phyloP scores from a whole-genome alignment of 2,113 vertebrate species.

The Xyrauchen texanus region DNA sequence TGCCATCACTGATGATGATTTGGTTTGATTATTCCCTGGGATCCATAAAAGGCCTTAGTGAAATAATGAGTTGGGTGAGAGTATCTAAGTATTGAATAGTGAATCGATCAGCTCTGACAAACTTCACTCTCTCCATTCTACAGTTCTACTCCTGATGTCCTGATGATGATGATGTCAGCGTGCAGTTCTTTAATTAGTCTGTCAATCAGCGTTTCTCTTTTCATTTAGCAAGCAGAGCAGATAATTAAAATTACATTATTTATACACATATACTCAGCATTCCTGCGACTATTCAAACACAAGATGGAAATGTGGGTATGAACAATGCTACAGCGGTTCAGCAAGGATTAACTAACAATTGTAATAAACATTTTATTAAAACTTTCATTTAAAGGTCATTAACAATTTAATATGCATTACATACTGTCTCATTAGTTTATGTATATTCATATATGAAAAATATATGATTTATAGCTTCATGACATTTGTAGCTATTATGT shows the following conservation, averaged over 20 bases:
- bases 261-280: neutral
- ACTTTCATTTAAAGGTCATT: no score
- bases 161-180: conserved; percentile 13
- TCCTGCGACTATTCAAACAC: neutral
- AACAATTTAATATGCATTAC: no score
- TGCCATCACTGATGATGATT: neutral
- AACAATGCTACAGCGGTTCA: neutral
- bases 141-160: conserved; percentile 19
- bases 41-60: conserved; percentile 26
- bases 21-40: conserved; percentile 24
- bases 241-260: conserved; percentile 24
- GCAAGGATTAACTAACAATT: neutral
- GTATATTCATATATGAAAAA: no score
- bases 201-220: conserved; percentile 35
- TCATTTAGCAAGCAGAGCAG: conserved; percentile 19
- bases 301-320: neutral
- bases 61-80: conserved; percentile 41
- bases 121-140: conserved; percentile 28
- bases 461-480: no score
- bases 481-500: no score
- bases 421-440: no score
- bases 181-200: conserved; percentile 32
- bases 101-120: conserved; percentile 48
- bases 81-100: conserved; percentile 29
- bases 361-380: no score